phyloP scores from a whole-genome alignment of 2,797 vertebrate genomes.

The Phyllotis vaccarum region DNA sequence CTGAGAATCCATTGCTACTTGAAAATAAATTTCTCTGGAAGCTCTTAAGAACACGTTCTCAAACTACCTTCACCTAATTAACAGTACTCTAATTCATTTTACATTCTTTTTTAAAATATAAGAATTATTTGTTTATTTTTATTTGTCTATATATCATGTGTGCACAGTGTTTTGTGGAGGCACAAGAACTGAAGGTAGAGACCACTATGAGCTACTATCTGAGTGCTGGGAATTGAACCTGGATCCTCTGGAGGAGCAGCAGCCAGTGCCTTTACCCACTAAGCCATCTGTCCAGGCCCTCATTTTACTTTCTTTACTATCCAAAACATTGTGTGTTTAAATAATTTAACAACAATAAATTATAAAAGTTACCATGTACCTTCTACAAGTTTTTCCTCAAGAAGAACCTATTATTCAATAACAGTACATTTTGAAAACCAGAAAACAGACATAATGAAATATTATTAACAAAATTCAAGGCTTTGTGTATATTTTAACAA shows the following conservation, averaged over 20 bases:
- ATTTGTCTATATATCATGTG: too few species aligned
- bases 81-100: constrained; percentile 24
- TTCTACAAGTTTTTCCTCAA: constrained; percentile 28
- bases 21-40: constrained; percentile 36
- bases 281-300: too few species aligned
- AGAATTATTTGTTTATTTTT: too few species aligned
- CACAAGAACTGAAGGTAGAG: too few species aligned
- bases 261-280: too few species aligned
- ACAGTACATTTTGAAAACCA: constrained; percentile 35
- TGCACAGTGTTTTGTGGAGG: too few species aligned
- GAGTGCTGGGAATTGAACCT: too few species aligned
- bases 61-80: neutral
- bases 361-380: neutral
- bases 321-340: constrained; percentile 21
- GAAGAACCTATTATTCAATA: constrained; percentile 31
- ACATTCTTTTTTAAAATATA: constrained; percentile 5
- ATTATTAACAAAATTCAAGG: constrained; percentile 46
- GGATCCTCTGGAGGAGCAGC: too few species aligned
- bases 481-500: neutral
- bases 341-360: constrained; percentile 37
- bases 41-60: constrained; percentile 4
- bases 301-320: constrained; percentile 28
- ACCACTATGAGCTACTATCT: too few species aligned
- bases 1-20: neutral
- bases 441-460: neutral